phyloP scores from a whole-genome alignment of 2,888 invertebrate species.

The Phortica okadai region DNA sequence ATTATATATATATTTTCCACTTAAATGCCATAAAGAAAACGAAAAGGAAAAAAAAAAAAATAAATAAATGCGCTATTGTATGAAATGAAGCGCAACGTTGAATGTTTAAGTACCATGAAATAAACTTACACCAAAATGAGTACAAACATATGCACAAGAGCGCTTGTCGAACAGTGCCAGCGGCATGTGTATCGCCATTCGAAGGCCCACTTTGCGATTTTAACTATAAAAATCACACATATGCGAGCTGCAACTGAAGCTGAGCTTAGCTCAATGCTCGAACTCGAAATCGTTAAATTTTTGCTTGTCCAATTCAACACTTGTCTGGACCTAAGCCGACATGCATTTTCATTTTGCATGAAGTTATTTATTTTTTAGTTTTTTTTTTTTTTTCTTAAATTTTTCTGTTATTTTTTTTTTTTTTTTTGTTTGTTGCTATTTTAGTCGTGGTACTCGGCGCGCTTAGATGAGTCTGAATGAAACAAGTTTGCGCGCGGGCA shows the following conservation, averaged over 20 bases:
- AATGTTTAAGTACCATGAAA: constrained; percentile 19
- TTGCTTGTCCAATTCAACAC: not conserved
- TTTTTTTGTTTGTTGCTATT: not conserved
- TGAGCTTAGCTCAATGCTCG: not conserved
- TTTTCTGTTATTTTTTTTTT: not conserved
- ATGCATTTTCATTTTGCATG: constrained; percentile 15
- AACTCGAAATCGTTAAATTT: constrained; percentile 6
- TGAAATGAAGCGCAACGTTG: constrained; percentile 13
- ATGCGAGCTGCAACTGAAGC: too few species aligned
- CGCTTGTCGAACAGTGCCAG: too few species aligned
- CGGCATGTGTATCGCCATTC: not conserved
- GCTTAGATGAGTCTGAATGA: not conserved
- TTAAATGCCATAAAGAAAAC: not conserved
- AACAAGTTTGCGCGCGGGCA: constrained; percentile 21
- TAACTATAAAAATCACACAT: constrained; percentile 1
- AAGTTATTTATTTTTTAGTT: not conserved
- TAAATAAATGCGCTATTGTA: not conserved
- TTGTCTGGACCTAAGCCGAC: not conserved
- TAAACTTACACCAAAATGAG: not conserved
- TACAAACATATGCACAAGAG: not conserved
- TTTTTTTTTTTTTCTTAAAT: not conserved
- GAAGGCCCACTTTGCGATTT: not conserved
- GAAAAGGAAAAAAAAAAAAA: too few species aligned
- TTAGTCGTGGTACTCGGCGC: not conserved
- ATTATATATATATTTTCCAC: too few species aligned